phyloP scores from a whole-genome alignment of 2,797 vertebrate genomes.

The Kryptopterus vitreolus region DNA sequence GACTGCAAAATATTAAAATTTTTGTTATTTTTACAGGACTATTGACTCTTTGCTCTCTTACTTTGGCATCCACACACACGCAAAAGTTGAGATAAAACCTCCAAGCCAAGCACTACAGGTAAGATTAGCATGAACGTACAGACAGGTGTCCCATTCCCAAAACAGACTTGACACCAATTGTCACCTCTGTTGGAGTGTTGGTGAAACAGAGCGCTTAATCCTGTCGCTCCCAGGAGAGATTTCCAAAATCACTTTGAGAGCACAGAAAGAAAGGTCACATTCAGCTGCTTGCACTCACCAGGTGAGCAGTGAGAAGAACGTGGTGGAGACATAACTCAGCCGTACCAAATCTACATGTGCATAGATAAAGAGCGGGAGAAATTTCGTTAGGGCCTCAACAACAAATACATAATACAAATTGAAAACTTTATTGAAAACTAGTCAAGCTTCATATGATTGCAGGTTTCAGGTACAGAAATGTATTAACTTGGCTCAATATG shows the following conservation, averaged over 20 bases:
- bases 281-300: conserved; percentile 77
- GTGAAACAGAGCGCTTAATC: conserved; percentile 38
- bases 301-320: conserved; percentile 76
- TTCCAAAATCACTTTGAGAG: conserved; percentile 39
- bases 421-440: neutral
- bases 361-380: neutral
- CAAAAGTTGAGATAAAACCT: neutral
- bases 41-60: neutral
- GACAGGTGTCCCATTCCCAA: conserved; percentile 53
- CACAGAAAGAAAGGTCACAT: conserved; percentile 32
- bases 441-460: neutral
- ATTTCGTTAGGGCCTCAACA: neutral
- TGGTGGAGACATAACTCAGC: conserved; percentile 94
- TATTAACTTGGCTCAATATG: neutral
- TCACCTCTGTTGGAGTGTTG: conserved; percentile 61
- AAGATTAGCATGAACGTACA: conserved; percentile 15
- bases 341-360: conserved; percentile 80
- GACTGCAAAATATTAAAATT: no score
- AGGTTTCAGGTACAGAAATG: neutral
- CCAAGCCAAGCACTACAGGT: neutral
- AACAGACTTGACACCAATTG: conserved; percentile 58
- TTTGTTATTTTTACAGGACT: no score
- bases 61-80: neutral
- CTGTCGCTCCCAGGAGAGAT: conserved; percentile 44
- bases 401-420: neutral